Conservation (phyloP, 1,140 invertebrate species). For the Heliconius nattereri region DNA sequence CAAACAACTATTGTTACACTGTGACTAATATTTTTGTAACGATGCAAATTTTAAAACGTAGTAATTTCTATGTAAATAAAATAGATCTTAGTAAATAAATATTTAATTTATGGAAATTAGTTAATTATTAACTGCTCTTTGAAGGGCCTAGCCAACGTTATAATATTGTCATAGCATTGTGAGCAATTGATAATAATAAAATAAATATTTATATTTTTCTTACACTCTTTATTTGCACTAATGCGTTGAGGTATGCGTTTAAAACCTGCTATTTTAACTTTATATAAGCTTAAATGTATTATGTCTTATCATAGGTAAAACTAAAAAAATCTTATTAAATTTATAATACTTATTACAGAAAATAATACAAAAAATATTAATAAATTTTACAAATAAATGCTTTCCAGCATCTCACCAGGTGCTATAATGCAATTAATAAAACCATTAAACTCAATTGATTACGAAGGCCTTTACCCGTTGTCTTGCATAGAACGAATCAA, state of each 20-base stretch:
- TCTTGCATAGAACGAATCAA: constrained; percentile 66
- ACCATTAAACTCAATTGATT: constrained; percentile 11
- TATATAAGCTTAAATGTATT: no score
- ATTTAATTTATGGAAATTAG: not conserved
- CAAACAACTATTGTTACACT: constrained; percentile 52
- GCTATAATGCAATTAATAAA: constrained; percentile 17
- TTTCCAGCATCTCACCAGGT: constrained; percentile 1
- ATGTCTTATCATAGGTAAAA: not conserved
- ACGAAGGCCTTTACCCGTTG: constrained; percentile 15
- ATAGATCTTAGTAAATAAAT: not conserved
- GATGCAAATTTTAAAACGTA: constrained; percentile 45
- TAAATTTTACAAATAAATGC: constrained; percentile 9
- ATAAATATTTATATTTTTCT: no score
- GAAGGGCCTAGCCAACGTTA: no score
- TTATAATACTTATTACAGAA: not conserved
- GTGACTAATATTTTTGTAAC: constrained; percentile 68
- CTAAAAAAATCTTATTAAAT: not conserved
- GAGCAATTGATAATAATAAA: no score
- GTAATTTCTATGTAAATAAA: not conserved
- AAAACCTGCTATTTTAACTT: no score
- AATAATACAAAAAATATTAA: not conserved
- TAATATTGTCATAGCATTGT: no score
- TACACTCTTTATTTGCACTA: no score
- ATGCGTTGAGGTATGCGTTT: no score
- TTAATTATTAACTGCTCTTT: no score